Percentiles rank a stretch among this genome's conserved stretches.
Conservation (phyloP, 2,888 invertebrate species). For the Synergus gifuensis region DNA sequence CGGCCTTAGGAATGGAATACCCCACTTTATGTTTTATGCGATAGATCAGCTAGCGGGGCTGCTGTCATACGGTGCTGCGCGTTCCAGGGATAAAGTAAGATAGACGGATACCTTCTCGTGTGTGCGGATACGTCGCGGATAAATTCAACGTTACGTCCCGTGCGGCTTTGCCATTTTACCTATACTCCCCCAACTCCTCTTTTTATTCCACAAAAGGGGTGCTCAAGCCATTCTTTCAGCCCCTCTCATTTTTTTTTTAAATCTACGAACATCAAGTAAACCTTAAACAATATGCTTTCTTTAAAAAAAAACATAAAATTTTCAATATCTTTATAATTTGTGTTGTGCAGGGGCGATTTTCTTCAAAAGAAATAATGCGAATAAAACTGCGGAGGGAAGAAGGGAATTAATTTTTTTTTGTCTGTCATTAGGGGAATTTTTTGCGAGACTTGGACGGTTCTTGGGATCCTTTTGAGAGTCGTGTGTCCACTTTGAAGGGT, state of each 20-base stretch:
- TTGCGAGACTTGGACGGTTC: constrained; percentile 25
- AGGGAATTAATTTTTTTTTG: background rate
- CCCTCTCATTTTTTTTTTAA: background rate
- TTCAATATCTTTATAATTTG: too few relatives aligned
- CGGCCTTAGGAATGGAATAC: constrained; percentile 76
- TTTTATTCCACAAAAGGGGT: constrained; percentile 50
- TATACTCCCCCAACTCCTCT: constrained; percentile 57
- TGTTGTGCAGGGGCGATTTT: background rate
- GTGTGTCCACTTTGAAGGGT: constrained; percentile 55
- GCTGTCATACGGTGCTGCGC: constrained; percentile 74
- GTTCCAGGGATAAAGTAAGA: constrained; percentile 76
- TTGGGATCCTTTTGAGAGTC: constrained; percentile 54
- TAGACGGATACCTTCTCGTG: constrained; percentile 74
- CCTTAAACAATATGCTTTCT: background rate
- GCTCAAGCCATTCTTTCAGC: constrained; percentile 48
- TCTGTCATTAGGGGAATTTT: background rate
- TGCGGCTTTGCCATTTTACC: constrained; percentile 72
- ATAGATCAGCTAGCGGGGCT: constrained; percentile 75
- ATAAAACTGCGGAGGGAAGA: background rate
- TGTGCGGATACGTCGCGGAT: constrained; percentile 71
- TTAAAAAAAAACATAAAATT: background rate
- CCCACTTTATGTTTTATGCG: constrained; percentile 77
- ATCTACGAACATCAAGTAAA: background rate
- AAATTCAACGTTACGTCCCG: constrained; percentile 75
- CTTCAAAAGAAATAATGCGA: background rate